Conservation (phyloP, 2,797 vertebrate species). For the Erithacus rubecula region DNA sequence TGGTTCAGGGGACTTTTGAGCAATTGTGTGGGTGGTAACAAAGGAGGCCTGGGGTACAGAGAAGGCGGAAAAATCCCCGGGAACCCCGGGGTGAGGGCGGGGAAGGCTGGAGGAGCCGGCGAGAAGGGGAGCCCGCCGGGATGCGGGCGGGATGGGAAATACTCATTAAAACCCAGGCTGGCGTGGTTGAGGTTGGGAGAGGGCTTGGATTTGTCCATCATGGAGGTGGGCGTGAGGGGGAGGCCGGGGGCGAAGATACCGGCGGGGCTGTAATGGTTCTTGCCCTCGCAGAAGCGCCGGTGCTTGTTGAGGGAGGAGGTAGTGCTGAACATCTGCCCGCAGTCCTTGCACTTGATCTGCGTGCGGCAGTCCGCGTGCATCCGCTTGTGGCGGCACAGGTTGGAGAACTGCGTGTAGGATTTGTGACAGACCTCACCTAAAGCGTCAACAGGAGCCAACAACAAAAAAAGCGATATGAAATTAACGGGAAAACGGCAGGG, state of each 20-base stretch:
- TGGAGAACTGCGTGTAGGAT: constrained; percentile 88
- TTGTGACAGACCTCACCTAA: constrained; percentile 88
- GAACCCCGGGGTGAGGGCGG: constrained; percentile 89
- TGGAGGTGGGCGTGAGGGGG: constrained; percentile 88
- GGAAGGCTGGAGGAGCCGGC: constrained; percentile 83
- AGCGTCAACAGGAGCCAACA: constrained; percentile 73
- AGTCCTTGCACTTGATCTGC: constrained; percentile 86
- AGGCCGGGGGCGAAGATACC: constrained; percentile 90
- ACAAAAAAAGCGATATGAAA: constrained; percentile 69
- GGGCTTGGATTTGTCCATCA: constrained; percentile 93
- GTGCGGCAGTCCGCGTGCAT: constrained; percentile 86
- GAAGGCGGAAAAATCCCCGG: constrained; percentile 93
- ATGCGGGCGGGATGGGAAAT: constrained; percentile 91
- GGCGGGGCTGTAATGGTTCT: constrained; percentile 86
- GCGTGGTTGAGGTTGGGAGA: constrained; percentile 85
- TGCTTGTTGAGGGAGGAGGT: constrained; percentile 87
- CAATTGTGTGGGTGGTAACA: constrained; percentile 90
- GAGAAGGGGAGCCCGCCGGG: constrained; percentile 89
- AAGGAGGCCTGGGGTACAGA: constrained; percentile 91
- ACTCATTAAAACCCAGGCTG: constrained; percentile 89
- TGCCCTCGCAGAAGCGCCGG: constrained; percentile 86
- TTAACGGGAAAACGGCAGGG: constrained; percentile 6
- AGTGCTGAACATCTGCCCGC: constrained; percentile 85
- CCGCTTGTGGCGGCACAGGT: constrained; percentile 85
- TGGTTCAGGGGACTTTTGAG: constrained; percentile 91